phyloP scores from a whole-genome alignment of 2,888 invertebrate genomes.

The Dione juno region DNA sequence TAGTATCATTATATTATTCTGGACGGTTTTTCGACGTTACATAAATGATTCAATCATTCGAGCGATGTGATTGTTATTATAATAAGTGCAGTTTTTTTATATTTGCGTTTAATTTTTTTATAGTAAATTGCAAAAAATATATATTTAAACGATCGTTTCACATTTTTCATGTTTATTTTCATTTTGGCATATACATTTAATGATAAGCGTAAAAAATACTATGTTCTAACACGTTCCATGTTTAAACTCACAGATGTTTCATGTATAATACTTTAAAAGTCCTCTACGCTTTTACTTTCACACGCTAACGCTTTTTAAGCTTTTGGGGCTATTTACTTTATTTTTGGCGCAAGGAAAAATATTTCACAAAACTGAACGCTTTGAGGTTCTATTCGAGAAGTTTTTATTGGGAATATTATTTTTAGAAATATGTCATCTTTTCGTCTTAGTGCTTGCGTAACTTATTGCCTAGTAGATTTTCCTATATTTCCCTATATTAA shows the following conservation, averaged over 20 bases:
- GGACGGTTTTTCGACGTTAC: slow-evolving; percentile 65
- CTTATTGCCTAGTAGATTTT: neutral
- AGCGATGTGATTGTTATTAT: slow-evolving; percentile 53
- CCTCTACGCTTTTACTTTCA: neutral
- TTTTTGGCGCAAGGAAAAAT: slow-evolving; percentile 26
- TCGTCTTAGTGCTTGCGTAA: neutral
- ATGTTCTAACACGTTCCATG: neutral
- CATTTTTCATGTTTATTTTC: too few species aligned
- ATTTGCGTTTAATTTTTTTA: too few species aligned
- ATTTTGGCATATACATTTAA: too few species aligned
- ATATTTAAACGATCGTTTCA: too few species aligned
- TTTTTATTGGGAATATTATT: slow-evolving; percentile 13
- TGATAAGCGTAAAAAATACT: too few species aligned
- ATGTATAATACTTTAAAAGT: neutral
- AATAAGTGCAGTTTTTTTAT: slow-evolving; percentile 15
- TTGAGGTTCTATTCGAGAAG: slow-evolving; percentile 56
- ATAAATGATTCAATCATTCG: slow-evolving; percentile 82
- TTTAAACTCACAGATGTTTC: slow-evolving; percentile 2
- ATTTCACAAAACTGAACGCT: slow-evolving; percentile 51
- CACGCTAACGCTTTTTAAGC: slow-evolving; percentile 13
- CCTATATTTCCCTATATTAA: too few species aligned
- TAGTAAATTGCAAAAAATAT: too few species aligned
- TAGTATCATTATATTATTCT: slow-evolving; percentile 76
- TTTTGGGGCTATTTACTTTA: slow-evolving; percentile 29
- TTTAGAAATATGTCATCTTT: neutral